Conservation (phyloP, 2,888 invertebrate genomes). For the Busseola fusca region DNA sequence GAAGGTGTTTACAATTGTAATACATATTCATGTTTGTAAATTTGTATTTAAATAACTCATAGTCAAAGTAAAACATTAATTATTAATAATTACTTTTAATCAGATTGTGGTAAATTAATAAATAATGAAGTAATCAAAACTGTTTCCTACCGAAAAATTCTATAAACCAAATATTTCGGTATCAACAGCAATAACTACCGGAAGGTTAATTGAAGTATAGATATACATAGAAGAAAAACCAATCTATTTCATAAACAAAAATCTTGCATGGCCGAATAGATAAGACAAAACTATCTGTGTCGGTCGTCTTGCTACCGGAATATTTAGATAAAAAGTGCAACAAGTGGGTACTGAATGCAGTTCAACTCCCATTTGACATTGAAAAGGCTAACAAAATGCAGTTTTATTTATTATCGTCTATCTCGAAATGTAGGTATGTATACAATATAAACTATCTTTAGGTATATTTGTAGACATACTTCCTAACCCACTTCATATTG, state of each 20-base stretch:
- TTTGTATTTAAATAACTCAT: background rate
- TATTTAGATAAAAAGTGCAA: conserved; percentile 67
- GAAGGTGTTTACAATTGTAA: background rate
- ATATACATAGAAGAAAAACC: background rate
- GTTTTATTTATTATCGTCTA: conserved; percentile 54
- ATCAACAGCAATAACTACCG: conserved; percentile 17
- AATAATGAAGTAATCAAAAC: background rate
- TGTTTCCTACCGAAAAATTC: background rate
- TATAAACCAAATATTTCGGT: background rate
- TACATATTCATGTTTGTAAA: conserved; percentile 10
- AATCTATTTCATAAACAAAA: conserved; percentile 16
- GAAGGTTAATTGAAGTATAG: conserved; percentile 16
- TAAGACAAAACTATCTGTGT: conserved; percentile 30
- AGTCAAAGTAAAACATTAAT: background rate
- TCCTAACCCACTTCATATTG: conserved; percentile 33
- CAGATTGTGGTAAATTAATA: background rate
- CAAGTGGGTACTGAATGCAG: conserved; percentile 63
- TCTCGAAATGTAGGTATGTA: conserved; percentile 26
- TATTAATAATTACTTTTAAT: background rate
- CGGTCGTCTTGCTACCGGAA: conserved; percentile 49
- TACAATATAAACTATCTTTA: conserved; percentile 27
- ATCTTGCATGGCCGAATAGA: conserved; percentile 14
- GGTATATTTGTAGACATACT: conserved; percentile 31
- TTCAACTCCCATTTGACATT: conserved; percentile 74
- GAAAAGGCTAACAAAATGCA: conserved; percentile 64